phyloP scores from a whole-genome alignment of 2,797 vertebrate species.

The Garrulus glandarius region DNA sequence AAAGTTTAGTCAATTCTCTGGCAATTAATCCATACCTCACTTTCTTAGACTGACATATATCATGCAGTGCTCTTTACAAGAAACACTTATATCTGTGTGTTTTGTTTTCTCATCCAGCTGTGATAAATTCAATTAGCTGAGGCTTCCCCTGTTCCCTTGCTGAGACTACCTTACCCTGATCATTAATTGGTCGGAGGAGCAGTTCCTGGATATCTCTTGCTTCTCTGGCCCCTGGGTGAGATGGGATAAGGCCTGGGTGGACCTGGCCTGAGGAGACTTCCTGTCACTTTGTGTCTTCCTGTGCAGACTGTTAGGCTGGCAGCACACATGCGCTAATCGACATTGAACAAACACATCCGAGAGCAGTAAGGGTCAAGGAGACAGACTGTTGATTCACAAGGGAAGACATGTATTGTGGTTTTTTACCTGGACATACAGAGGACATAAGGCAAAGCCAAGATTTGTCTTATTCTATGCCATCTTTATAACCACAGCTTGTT shows the following conservation, averaged over 20 bases:
- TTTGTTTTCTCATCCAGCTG: conserved; percentile 1
- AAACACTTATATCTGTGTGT: not conserved
- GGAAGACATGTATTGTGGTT: not conserved
- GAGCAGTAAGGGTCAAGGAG: not conserved
- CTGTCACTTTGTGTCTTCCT: not conserved
- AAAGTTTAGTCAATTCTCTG: conserved; percentile 13
- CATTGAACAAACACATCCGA: not conserved
- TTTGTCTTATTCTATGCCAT: not conserved
- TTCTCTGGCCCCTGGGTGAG: not conserved
- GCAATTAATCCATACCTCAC: conserved; percentile 27
- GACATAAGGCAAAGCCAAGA: not conserved
- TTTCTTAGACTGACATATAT: not conserved
- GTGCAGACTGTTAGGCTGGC: not conserved
- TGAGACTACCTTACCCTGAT: rapidly evolving
- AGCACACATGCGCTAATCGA: rapidly evolving
- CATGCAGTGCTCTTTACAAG: not conserved
- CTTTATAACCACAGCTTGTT: not conserved
- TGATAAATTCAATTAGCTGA: conserved; percentile 19
- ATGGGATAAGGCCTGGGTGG: not conserved
- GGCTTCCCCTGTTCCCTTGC: not conserved
- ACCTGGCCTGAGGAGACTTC: not conserved
- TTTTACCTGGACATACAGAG: not conserved
- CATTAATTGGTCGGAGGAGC: not conserved
- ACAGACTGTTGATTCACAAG: not conserved
- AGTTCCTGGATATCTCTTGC: not conserved